Conservation (phyloP, 2,888 invertebrate genomes). For the Linhomoeus sp. region DNA sequence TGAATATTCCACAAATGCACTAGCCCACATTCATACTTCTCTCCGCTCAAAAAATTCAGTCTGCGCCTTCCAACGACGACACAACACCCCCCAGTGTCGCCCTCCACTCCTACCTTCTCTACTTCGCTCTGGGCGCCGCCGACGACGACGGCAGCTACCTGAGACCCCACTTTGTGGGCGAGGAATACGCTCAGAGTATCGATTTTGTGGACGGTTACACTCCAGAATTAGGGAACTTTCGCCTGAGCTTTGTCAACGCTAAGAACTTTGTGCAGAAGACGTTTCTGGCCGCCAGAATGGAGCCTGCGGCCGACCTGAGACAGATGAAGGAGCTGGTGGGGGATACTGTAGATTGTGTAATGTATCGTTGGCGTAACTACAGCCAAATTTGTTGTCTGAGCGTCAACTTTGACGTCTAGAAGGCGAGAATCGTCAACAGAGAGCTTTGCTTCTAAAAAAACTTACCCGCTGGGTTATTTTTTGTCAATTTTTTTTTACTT, state of each 20-base stretch:
- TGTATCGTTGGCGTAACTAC: constrained; percentile 16
- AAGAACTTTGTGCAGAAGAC: not conserved
- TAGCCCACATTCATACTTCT: no score
- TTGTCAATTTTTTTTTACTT: no score
- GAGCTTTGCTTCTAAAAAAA: no score
- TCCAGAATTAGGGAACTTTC: constrained; percentile 54
- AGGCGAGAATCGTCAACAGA: no score
- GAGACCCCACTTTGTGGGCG: not conserved
- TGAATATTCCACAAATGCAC: no score
- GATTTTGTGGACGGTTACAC: constrained; percentile 47
- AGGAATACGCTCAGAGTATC: constrained; percentile 13
- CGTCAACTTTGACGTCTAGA: no score
- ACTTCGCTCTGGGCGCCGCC: constrained; percentile 1
- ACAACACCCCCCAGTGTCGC: no score
- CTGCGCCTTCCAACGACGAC: no score
- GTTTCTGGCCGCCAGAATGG: constrained; percentile 17
- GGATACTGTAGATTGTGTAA: constrained; percentile 15
- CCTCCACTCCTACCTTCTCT: constrained; percentile 4
- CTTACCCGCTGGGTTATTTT: no score
- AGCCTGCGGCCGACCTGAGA: constrained; percentile 10
- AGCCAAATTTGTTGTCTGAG: no score
- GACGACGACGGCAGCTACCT: constrained; percentile 37
- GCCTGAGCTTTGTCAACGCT: constrained; percentile 37
- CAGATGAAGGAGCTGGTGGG: constrained; percentile 20
- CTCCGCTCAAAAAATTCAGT: no score